These are phyloP conservation scores for Entelurus aequoreus DNA, from an alignment of 2,113 vertebrate genomes.

Conservation along the genomic window DNA sequence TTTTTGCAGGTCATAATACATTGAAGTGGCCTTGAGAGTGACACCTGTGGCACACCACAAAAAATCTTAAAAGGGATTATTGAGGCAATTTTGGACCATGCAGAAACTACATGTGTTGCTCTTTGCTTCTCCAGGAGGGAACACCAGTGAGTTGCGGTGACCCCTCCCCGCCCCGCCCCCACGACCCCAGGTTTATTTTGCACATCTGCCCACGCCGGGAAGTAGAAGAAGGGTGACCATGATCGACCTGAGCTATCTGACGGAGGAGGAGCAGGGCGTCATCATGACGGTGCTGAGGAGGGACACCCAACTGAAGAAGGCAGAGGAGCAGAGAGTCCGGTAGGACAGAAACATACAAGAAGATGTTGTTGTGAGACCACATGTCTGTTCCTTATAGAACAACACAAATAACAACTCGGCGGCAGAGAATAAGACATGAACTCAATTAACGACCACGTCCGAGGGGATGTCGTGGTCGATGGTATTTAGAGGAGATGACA, in stretches of 20 bases:
- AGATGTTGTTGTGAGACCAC: not conserved
- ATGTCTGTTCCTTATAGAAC: conserved; percentile 29
- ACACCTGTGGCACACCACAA: no score
- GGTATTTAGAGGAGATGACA: no score
- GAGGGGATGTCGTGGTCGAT: no score
- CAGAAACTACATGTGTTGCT: no score
- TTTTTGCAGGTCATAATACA: no score
- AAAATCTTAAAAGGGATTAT: no score
- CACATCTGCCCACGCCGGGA: not conserved
- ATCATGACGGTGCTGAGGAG: conserved; percentile 89
- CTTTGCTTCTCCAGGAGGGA: no score
- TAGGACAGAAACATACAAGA: conserved; percentile 33
- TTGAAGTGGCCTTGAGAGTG: no score
- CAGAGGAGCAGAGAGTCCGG: conserved; percentile 88
- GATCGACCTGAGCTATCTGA: conserved; percentile 95
- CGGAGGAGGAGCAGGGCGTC: conserved; percentile 87
- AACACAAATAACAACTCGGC: conserved; percentile 50
- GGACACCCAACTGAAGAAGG: conserved; percentile 83
- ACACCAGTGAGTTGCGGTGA: no score
- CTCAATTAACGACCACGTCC: conserved; percentile 41
- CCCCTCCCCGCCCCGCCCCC: no score
- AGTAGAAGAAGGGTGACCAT: conserved; percentile 41
- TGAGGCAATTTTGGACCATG: no score
- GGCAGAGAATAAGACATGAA: conserved; percentile 28
- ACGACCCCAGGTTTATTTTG: not conserved